Evolutionary conservation across 2,888 invertebrate genomes (phyloP).

Genomic region (Aethes cnicana): DNA sequence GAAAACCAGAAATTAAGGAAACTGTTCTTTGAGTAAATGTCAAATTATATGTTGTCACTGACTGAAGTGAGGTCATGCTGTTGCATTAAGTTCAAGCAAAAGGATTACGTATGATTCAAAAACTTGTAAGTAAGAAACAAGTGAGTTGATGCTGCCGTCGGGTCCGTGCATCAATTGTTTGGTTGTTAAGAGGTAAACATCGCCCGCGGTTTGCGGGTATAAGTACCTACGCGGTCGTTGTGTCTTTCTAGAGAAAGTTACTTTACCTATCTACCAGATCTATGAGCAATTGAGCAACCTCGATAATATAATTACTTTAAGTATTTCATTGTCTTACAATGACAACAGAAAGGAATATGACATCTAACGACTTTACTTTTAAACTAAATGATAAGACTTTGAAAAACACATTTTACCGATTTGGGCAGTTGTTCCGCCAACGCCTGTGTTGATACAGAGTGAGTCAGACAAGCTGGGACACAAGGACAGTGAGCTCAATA

Average conservation of each 20-base stretch:
- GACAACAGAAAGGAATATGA: too few species aligned
- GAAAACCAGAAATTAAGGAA: conserved; percentile 38
- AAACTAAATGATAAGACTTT: conserved; percentile 4
- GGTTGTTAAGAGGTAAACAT: conserved; percentile 52
- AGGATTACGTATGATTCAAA: too few species aligned
- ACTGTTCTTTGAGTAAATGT: conserved; percentile 16
- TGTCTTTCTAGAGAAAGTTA: conserved; percentile 57
- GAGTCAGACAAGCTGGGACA: conserved; percentile 69
- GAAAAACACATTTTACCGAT: conserved; percentile 47
- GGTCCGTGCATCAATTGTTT: conserved; percentile 51
- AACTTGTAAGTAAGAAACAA: conserved; percentile 17
- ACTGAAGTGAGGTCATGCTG: conserved; percentile 3
- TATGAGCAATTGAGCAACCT: conserved; percentile 10
- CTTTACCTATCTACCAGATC: too few species aligned
- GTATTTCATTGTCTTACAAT: too few species aligned
- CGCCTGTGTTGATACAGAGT: conserved; percentile 68
- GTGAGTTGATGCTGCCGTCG: conserved; percentile 11
- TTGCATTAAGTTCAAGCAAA: conserved; percentile 2
- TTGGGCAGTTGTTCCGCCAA: conserved; percentile 69
- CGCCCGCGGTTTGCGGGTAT: conserved; percentile 31
- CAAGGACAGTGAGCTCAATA: conserved; percentile 74
- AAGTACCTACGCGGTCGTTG: conserved; percentile 38
- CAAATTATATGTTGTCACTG: conserved; percentile 11
- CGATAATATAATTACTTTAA: too few species aligned
- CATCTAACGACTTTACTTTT: too few species aligned